A percentile compares a stretch with the other conserved stretches of the same genome.
Conservation (phyloP, 2,113 vertebrate genomes). For the Pluvianellus socialis region DNA sequence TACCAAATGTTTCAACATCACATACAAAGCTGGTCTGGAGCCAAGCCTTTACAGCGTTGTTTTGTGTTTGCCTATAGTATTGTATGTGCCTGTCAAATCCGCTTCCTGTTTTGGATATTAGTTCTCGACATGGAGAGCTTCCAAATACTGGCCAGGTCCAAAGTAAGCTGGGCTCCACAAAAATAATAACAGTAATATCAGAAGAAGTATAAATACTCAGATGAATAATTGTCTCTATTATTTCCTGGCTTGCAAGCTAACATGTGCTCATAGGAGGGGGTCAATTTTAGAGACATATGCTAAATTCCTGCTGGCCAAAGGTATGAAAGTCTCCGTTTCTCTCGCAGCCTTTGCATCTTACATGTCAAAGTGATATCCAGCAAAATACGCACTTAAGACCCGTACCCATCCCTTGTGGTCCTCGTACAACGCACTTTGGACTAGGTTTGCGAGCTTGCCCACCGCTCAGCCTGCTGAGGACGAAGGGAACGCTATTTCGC, state of each 20-base stretch:
- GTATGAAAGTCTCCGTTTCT: not conserved
- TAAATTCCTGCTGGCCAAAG: not conserved
- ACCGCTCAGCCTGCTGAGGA: not conserved
- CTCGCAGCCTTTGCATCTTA: not conserved
- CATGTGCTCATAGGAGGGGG: not conserved
- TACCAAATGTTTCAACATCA: slow-evolving; percentile 24
- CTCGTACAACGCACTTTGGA: not conserved
- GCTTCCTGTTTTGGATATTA: slow-evolving; percentile 51
- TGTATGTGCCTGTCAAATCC: slow-evolving; percentile 42
- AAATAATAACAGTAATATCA: slow-evolving; percentile 39
- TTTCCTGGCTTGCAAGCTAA: slow-evolving; percentile 49
- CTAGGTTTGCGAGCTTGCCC: not conserved
- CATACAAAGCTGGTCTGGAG: slow-evolving; percentile 14
- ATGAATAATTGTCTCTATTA: slow-evolving; percentile 52
- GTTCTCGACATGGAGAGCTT: slow-evolving; percentile 25
- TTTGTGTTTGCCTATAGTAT: slow-evolving; percentile 2
- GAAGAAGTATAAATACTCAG: slow-evolving; percentile 11
- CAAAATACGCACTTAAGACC: not conserved
- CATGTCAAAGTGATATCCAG: not conserved
- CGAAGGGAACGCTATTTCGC: not conserved
- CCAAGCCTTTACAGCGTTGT: not conserved
- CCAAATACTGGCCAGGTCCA: not conserved
- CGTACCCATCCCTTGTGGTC: not conserved
- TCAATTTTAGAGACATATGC: not conserved
- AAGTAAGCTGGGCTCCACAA: not conserved